Conservation (phyloP, 1,140 invertebrate genomes). For the Anthonomus grandis region DNA sequence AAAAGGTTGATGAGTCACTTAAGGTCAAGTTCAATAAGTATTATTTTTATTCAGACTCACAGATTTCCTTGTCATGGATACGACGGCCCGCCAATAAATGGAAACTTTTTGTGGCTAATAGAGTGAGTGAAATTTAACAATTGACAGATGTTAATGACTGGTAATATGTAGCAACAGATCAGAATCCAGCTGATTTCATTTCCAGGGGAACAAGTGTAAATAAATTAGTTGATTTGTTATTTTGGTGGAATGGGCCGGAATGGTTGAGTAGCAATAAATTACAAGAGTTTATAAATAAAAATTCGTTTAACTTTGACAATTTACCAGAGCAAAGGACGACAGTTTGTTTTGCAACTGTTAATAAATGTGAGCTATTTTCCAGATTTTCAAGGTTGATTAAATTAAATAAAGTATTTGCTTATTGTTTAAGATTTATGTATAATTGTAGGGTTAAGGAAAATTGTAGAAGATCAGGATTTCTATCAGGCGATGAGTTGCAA, state of each 20-base stretch:
- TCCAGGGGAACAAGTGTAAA: conserved; percentile 37
- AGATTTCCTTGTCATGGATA: conserved; percentile 23
- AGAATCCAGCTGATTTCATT: conserved; percentile 45
- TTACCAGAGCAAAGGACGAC: conserved; percentile 10
- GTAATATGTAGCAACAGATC: conserved; percentile 38
- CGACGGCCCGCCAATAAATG: background rate
- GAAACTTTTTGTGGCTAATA: conserved; percentile 31
- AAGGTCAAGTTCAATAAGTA: background rate
- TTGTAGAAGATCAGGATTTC: conserved; percentile 3
- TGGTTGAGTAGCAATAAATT: conserved; percentile 19
- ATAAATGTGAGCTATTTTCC: background rate
- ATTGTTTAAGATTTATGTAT: conserved; percentile 6
- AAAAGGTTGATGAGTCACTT: conserved; percentile 4
- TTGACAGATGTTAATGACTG: conserved; percentile 33
- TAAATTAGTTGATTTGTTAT: conserved; percentile 28
- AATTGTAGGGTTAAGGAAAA: conserved; percentile 1
- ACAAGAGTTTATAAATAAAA: conserved; percentile 8
- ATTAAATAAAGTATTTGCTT: conserved; percentile 17
- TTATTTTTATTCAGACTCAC: conserved; percentile 17
- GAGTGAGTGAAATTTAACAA: conserved; percentile 40
- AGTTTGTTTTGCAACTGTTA: too few relatives aligned
- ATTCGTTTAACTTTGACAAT: background rate
- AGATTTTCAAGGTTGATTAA: conserved; percentile 19
- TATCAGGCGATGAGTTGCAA: conserved; percentile 9
- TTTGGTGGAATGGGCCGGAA: conserved; percentile 46